Evolutionary conservation across 2,113 vertebrate species (phyloP), one percentile per base, ranked within the genome.

Genomic region (Tylochromis polylepis): DNA sequence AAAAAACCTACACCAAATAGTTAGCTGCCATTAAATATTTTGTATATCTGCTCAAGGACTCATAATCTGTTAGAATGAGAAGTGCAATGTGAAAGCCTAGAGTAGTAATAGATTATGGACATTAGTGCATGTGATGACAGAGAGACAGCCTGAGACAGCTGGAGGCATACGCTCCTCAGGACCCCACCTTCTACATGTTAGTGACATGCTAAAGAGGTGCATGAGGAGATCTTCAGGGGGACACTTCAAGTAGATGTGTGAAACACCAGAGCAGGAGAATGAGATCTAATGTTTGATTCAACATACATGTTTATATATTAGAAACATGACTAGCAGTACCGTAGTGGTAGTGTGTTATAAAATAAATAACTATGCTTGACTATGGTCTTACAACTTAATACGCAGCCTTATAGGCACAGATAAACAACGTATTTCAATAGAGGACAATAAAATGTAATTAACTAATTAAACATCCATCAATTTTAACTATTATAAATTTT

Each of bases 61-160:
- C n/a, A 8, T 24, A 5, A 72, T 41, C 27, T n/a, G 27, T 36
- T 65, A 72, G 56, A 27, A 82, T 51, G 20, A 75, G 31, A 91
- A 34, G 27, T 53, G 36, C 36, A 78, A 34, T 1, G 1, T 31
- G n/a, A 84, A 79, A 58, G 49, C 58, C 22, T 24, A 51, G 29
- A 14, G 51, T 82, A 6, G 53, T 70, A 46, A 55, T 59, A 62
- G 60, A 89, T 79, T 87, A 59, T 85, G 79, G 84, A 83, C 55
- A 79, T 84, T 56, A 46, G 51, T 82, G 87, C 78, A 80, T 89
- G 89, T 91, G 90, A 86, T 93, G 92, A 95, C 92, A 94, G 88
- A 91, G 90, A 94, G 87, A 80, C 59, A 77, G 67, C 65, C 78
- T 53, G 72, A 87, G 90, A 90, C 96, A 95, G 94, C 96, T 96